These are phyloP conservation scores for Microctonus brassicae DNA, from an alignment of 2,888 invertebrate genomes.

Conservation along the genomic window DNA sequence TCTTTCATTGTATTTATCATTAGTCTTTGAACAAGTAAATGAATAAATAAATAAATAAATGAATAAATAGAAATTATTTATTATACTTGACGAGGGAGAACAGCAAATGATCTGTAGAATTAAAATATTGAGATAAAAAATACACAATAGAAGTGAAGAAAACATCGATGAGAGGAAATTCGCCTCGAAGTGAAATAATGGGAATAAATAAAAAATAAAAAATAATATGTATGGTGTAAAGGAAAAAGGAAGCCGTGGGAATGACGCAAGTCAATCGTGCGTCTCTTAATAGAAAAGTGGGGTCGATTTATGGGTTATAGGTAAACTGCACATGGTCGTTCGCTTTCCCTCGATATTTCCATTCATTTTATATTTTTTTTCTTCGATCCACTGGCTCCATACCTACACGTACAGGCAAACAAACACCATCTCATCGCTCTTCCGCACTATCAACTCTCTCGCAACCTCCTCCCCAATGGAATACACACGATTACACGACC, in stretches of 20 bases:
- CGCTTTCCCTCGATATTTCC: constrained; percentile 20
- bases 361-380: constrained; percentile 34
- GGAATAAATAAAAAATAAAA: constrained; percentile 23
- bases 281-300: constrained; percentile 69
- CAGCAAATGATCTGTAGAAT: constrained; percentile 34
- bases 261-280: constrained; percentile 68
- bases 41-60: constrained; percentile 22
- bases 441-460: constrained; percentile 8
- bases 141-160: constrained; percentile 23
- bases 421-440: constrained; percentile 8
- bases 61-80: not conserved
- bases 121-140: constrained; percentile 32
- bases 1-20: no score
- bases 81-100: constrained; percentile 24
- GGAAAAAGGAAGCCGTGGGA: constrained; percentile 61
- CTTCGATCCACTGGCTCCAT: constrained; percentile 22
- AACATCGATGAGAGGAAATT: constrained; percentile 3
- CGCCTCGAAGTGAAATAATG: not conserved
- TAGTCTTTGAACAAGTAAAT: constrained; percentile 16
- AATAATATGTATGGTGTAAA: constrained; percentile 35
- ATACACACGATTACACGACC: constrained; percentile 1
- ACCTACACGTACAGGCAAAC: not conserved
- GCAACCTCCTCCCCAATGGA: not conserved
- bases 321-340: constrained; percentile 60
- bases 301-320: constrained; percentile 69